Evolutionary conservation across 2,888 invertebrate species (phyloP).

Genomic region (Lysandra bellargus): DNA sequence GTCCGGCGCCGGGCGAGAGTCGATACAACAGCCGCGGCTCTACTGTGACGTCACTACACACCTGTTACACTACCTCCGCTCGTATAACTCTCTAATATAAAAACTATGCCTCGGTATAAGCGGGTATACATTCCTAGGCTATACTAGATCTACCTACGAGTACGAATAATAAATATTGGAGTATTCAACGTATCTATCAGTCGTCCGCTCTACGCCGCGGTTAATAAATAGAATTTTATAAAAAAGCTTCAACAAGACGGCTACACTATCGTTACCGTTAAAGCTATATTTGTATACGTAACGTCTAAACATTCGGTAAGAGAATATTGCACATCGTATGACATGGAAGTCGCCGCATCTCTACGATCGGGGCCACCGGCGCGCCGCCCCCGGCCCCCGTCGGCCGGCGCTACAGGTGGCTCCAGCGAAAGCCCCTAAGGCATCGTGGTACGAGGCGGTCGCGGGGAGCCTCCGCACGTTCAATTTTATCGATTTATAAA

Average conservation of each 20-base stretch:
- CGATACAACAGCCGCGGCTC: constrained; percentile 10
- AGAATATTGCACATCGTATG: constrained; percentile 76
- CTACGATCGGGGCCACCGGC: constrained; percentile 48
- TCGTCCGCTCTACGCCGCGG: constrained; percentile 75
- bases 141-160: constrained; percentile 62
- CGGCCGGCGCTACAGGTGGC: constrained; percentile 26
- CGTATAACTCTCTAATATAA: constrained; percentile 70
- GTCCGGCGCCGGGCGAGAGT: neutral
- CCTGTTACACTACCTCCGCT: constrained; percentile 15
- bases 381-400: constrained; percentile 38
- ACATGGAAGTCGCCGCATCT: constrained; percentile 49
- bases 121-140: constrained; percentile 59
- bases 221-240: constrained; percentile 77
- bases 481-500: constrained; percentile 34
- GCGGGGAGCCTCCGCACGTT: constrained; percentile 39
- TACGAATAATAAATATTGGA: constrained; percentile 74
- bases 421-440: constrained; percentile 59
- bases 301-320: constrained; percentile 75
- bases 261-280: constrained; percentile 78
- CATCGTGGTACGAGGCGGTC: constrained; percentile 53
- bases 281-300: constrained; percentile 75
- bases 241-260: constrained; percentile 79
- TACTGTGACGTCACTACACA: constrained; percentile 17
- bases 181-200: constrained; percentile 76
- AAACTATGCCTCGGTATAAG: constrained; percentile 61